These are phyloP conservation scores for Adelphocoris suturalis DNA, from an alignment of 2,888 invertebrate genomes.

Conservation along the genomic window DNA sequence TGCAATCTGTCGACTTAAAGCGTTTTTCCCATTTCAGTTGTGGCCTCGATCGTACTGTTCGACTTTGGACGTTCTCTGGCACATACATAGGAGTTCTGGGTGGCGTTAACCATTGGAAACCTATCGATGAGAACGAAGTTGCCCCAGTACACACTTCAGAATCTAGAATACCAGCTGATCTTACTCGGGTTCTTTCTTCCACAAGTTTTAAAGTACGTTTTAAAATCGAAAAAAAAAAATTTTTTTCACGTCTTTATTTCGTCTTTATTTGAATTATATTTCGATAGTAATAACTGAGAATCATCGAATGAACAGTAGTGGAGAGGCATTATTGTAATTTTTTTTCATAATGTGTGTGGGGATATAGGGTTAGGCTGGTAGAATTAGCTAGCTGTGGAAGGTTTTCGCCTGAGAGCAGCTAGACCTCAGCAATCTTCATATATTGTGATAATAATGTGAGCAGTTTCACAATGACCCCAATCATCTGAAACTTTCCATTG, in stretches of 20 bases:
- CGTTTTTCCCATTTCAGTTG: slow-evolving; percentile 81
- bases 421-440: too few relatives aligned
- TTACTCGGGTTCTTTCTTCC: slow-evolving; percentile 86
- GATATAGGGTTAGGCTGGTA: too few relatives aligned
- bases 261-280: neutral
- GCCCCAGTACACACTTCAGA: slow-evolving; percentile 76
- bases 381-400: too few relatives aligned
- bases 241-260: neutral
- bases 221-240: neutral
- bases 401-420: neutral
- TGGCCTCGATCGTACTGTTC: slow-evolving; percentile 86
- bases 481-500: neutral
- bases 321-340: too few relatives aligned
- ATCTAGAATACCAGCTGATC: slow-evolving; percentile 85
- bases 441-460: too few relatives aligned
- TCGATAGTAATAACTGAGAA: too few relatives aligned
- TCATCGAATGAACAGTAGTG: too few relatives aligned
- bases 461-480: too few relatives aligned
- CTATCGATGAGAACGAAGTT: slow-evolving; percentile 77
- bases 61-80: slow-evolving; percentile 88
- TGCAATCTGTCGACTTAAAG: too few relatives aligned
- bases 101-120: slow-evolving; percentile 84
- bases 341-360: too few relatives aligned
- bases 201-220: slow-evolving; percentile 86
- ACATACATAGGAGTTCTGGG: slow-evolving; percentile 82